Evolutionary conservation across 2,797 vertebrate species (phyloP).

Genomic region (Trachurus trachurus): DNA sequence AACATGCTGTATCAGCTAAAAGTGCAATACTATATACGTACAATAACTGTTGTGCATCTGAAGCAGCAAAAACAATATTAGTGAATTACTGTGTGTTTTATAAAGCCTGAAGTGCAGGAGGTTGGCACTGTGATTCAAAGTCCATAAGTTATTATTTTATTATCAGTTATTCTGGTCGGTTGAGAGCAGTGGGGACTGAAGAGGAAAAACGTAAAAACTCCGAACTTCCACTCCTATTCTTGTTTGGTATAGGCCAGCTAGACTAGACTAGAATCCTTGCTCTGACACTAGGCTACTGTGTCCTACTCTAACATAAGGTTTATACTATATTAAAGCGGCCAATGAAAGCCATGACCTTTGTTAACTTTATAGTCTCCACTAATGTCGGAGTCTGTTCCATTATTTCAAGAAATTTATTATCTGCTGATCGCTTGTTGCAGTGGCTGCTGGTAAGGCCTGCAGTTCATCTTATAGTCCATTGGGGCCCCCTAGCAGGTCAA

Average conservation of each 20-base stretch:
- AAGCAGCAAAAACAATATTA: not conserved
- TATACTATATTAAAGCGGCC: slow-evolving; percentile 6
- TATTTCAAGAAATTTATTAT: slow-evolving; percentile 46
- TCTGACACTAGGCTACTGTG: not conserved
- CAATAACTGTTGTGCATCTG: not conserved
- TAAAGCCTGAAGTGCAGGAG: not conserved
- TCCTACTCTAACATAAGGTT: not conserved
- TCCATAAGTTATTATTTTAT: not conserved
- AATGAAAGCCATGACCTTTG: not conserved
- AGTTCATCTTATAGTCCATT: slow-evolving; percentile 29
- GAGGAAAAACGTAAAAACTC: not conserved
- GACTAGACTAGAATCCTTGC: slow-evolving; percentile 1
- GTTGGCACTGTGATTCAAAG: not conserved
- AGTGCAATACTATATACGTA: not conserved
- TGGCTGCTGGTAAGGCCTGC: not conserved
- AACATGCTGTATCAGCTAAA: not conserved
- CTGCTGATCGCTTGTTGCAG: slow-evolving; percentile 22
- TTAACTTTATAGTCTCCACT: slow-evolving; percentile 10
- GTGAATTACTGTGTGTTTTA: slow-evolving; percentile 7
- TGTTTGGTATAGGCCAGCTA: not conserved
- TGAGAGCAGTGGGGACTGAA: not conserved
- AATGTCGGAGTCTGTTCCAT: slow-evolving; percentile 11
- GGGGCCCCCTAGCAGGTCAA: slow-evolving; percentile 19
- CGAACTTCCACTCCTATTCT: not conserved
- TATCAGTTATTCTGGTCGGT: not conserved